phyloP scores from a whole-genome alignment of 2,113 vertebrate genomes.

The Cottus gobio region DNA sequence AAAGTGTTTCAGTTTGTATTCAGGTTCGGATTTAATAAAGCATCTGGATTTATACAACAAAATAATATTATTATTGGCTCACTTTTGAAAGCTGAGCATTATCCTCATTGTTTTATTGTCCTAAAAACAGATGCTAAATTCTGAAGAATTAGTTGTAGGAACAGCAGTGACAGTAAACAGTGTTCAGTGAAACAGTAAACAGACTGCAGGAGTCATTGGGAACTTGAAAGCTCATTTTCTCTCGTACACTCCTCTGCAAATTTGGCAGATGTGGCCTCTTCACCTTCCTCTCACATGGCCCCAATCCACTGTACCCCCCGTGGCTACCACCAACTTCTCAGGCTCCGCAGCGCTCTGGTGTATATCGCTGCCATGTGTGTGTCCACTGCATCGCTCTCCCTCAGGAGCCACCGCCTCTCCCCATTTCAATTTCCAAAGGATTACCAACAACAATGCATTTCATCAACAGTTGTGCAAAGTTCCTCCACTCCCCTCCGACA shows the following conservation, averaged over 20 bases:
- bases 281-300: conserved; percentile 50
- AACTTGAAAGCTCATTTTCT: conserved; percentile 46
- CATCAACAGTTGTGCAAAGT: conserved; percentile 71
- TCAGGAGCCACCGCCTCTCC: conserved; percentile 54
- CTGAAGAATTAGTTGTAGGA: background rate
- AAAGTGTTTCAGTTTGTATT: background rate
- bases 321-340: conserved; percentile 57
- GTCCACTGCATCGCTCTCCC: conserved; percentile 47
- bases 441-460: conserved; percentile 77
- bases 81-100: background rate
- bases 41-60: background rate
- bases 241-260: conserved; percentile 36
- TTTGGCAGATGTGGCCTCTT: conserved; percentile 61
- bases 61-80: background rate
- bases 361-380: conserved; percentile 46
- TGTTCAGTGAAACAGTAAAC: conserved; percentile 18
- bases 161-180: background rate
- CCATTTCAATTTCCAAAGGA: conserved; percentile 77
- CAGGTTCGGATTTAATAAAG: background rate
- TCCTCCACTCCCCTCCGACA: conserved; percentile 44
- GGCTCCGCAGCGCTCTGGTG: conserved; percentile 37
- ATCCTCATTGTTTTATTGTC: background rate
- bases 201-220: conserved; percentile 17
- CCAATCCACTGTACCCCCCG: conserved; percentile 46
- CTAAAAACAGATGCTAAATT: conserved; percentile 40